Evolutionary conservation across 2,888 invertebrate genomes (phyloP), one percentile per base, ranked within the genome.

Genomic region (Andrena minutula): DNA sequence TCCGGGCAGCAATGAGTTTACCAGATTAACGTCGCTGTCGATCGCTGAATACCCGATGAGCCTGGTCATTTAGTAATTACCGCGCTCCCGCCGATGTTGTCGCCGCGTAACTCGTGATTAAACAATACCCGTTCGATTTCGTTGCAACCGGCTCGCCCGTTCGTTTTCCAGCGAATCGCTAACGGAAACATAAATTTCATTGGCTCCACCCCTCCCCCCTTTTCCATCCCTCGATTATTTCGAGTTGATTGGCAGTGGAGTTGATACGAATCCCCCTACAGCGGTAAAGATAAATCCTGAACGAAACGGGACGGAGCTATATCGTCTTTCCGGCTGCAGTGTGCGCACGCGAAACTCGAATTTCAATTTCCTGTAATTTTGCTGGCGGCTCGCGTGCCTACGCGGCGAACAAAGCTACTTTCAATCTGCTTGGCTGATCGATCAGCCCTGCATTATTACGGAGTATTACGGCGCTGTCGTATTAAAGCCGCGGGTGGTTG

Each of bases 291-390:
- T 53, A 53, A 68, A 68, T 30, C n/a, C n/a, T 20, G 23, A 12
- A 41, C 26, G 16, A 32, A 26, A 6, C 41, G 12, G 30, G 12
- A 5, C 51, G 23, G 26, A 16, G 23, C 53, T 53, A 23, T 56
- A 56, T 56, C 56, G 23, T 56, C 56, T 56, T 56, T 56, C 56
- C 56, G 56, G 10, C 56, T 56, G 23, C 23, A 12, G 26, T 56
- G 7, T 56, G 12, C 10, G 30, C 30, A 26, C 63, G 53, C 51
- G 68, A 41, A 53, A 53, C 35, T 63, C 61, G 60, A n/a, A 49
- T 76, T 70, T 70, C 63, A 70, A 70, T 69, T 69, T 69, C 51
- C 68, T 28, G 6, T 30, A 41, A 75, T 68, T 68, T 64, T 47
- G 41, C 73, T 12, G 4, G 2, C 10, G 12, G 26, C 41, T 47